A percentile compares a stretch with the other conserved stretches of the same genome.
Conservation (phyloP, 2,888 invertebrate genomes). For the Hybos culiciformis region DNA sequence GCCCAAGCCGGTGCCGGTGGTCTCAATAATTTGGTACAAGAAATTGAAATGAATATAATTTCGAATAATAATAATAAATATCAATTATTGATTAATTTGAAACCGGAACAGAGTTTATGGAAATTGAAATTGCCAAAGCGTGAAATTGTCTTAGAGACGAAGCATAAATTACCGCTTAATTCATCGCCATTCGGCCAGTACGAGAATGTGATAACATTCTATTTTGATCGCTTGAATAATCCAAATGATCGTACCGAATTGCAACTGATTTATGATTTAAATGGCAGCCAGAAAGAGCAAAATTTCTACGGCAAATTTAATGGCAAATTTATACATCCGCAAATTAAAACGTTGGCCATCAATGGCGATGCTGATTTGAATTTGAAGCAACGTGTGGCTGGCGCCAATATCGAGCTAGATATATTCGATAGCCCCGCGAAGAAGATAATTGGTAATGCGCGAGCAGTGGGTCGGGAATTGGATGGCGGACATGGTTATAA, state of each 20-base stretch:
- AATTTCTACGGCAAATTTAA: slow-evolving; percentile 40
- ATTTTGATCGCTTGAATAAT: slow-evolving; percentile 55
- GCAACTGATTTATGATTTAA: slow-evolving; percentile 41
- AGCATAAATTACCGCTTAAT: slow-evolving; percentile 37
- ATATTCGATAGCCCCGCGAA: slow-evolving; percentile 45
- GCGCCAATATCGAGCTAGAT: slow-evolving; percentile 40
- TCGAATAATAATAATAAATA: slow-evolving; percentile 56
- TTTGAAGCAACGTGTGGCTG: slow-evolving; percentile 18
- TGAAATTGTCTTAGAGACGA: slow-evolving; percentile 47
- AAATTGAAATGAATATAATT: slow-evolving; percentile 56
- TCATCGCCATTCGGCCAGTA: slow-evolving; percentile 42
- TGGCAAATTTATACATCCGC: slow-evolving; percentile 52
- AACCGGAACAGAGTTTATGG: slow-evolving; percentile 48
- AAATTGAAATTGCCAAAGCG: slow-evolving; percentile 54
- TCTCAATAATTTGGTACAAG: slow-evolving; percentile 48
- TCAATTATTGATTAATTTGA: slow-evolving; percentile 50
- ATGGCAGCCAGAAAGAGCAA: slow-evolving; percentile 37
- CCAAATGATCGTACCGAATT: slow-evolving; percentile 54
- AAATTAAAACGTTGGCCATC: slow-evolving; percentile 39
- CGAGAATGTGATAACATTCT: slow-evolving; percentile 48
- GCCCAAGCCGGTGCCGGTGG: too few species aligned
- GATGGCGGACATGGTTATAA: slow-evolving; percentile 29
- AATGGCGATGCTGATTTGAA: slow-evolving; percentile 34
- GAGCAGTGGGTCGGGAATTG: slow-evolving; percentile 9
- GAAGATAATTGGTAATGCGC: slow-evolving; percentile 33